Percentiles rank a stretch among this genome's conserved stretches.
phyloP scores from a whole-genome alignment of 2,888 invertebrate species.

The Pemphredon lugubris region DNA sequence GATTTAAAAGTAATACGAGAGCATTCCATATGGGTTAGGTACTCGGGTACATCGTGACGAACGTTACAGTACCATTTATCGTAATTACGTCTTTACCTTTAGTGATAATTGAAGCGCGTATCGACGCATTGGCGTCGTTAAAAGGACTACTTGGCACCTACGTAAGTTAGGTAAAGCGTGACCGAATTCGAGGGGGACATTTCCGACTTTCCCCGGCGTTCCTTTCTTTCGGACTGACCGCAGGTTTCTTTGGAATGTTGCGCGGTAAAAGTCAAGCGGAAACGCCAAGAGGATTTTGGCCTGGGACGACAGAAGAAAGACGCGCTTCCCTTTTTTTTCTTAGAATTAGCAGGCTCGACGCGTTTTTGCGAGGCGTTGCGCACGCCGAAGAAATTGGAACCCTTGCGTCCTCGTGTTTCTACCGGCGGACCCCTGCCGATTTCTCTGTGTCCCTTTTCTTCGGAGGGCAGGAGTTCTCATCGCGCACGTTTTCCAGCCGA shows the following conservation, averaged over 20 bases:
- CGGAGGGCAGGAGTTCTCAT: conserved; percentile 1
- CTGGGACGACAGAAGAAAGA: conserved; percentile 13
- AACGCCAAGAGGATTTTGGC: conserved; percentile 7
- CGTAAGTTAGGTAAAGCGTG: conserved; percentile 44
- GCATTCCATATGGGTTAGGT: too few relatives aligned
- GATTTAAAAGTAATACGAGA: too few relatives aligned
- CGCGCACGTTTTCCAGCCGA: conserved; percentile 5
- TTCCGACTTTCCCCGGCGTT: not conserved
- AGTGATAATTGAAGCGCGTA: too few relatives aligned
- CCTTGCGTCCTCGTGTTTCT: conserved; percentile 49
- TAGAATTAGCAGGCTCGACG: conserved; percentile 43
- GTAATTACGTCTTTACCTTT: too few relatives aligned
- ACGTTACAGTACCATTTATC: too few relatives aligned
- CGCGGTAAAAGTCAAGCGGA: conserved; percentile 24
- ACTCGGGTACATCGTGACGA: too few relatives aligned
- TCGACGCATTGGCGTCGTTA: too few relatives aligned
- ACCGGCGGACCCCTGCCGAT: conserved; percentile 45
- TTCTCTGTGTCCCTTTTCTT: conserved; percentile 29
- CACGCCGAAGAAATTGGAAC: conserved; percentile 53
- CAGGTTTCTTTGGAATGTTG: conserved; percentile 8
- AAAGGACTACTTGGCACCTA: too few relatives aligned
- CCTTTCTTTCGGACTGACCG: not conserved
- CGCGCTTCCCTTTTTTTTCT: conserved; percentile 38
- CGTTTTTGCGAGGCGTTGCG: conserved; percentile 53
- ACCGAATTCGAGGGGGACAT: not conserved